These are phyloP conservation scores for Apteryx mantelli DNA, from an alignment of 2,113 vertebrate genomes.

Conservation along the genomic window DNA sequence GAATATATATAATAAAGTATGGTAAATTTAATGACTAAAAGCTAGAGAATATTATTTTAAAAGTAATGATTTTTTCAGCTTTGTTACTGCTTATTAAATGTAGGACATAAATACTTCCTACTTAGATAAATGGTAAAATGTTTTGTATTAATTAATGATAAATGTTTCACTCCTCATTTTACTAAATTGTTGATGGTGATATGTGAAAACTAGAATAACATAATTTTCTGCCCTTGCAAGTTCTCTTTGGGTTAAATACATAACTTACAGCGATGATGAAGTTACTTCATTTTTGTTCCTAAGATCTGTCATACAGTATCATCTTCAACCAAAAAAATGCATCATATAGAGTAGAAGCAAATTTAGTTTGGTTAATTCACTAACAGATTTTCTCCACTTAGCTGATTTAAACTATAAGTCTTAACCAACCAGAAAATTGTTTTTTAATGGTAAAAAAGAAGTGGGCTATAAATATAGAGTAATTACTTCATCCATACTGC, in stretches of 20 bases:
- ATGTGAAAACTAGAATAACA: background rate
- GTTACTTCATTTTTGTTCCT: background rate
- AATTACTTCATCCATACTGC: background rate
- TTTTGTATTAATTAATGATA: background rate
- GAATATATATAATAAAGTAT: background rate
- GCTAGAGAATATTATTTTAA: background rate
- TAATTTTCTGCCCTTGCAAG: background rate
- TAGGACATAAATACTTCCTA: conserved; percentile 70
- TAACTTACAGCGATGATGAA: background rate
- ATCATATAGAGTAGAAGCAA: background rate
- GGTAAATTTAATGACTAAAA: background rate
- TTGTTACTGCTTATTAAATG: conserved; percentile 64
- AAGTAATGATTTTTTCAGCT: background rate
- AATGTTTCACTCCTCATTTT: background rate
- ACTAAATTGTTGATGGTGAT: background rate
- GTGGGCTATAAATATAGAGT: background rate
- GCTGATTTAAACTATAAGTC: background rate
- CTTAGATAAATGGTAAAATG: conserved; percentile 32
- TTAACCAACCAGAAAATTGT: background rate
- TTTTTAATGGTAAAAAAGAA: background rate
- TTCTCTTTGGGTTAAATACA: background rate
- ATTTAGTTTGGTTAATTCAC: background rate
- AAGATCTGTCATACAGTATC: background rate
- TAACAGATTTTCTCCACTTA: background rate
- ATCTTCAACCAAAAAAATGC: background rate